A percentile compares a stretch with the other conserved stretches of the same genome.
Conservation (phyloP, 2,113 vertebrate species). For the Neofelis nebulosa region DNA sequence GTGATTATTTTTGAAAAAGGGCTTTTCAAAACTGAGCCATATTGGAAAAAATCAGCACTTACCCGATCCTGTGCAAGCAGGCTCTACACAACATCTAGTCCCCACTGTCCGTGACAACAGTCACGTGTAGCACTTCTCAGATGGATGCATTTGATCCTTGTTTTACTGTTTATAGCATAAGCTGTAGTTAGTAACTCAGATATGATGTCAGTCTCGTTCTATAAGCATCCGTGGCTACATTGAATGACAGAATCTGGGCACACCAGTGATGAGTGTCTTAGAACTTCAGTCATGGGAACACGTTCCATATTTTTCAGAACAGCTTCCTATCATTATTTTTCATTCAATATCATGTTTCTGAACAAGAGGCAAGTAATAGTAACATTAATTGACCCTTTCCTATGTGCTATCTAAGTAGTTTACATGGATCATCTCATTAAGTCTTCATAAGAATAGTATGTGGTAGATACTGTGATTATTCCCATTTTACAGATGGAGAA, state of each 20-base stretch:
- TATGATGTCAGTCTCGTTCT: neutral
- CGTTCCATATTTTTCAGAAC: neutral
- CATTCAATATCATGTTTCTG: neutral
- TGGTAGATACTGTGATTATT: neutral
- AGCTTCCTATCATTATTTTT: neutral
- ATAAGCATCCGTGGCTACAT: neutral
- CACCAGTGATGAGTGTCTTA: neutral
- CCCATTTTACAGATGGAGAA: slow-evolving; percentile 7
- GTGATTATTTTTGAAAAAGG: slow-evolving; percentile 75
- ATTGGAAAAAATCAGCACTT: slow-evolving; percentile 86
- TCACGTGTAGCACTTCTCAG: neutral
- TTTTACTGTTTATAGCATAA: neutral
- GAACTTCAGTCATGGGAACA: neutral
- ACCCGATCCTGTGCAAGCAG: slow-evolving; percentile 73
- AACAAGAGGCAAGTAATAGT: neutral
- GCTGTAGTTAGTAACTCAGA: neutral
- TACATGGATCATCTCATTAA: neutral
- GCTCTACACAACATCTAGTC: neutral
- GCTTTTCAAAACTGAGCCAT: slow-evolving; percentile 86
- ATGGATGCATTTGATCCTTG: neutral
- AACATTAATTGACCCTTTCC: neutral
- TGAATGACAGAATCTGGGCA: neutral
- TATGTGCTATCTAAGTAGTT: neutral
- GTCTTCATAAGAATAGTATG: neutral
- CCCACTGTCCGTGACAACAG: neutral